Conservation (phyloP, 1,140 invertebrate genomes). For the Achroia grisella region DNA sequence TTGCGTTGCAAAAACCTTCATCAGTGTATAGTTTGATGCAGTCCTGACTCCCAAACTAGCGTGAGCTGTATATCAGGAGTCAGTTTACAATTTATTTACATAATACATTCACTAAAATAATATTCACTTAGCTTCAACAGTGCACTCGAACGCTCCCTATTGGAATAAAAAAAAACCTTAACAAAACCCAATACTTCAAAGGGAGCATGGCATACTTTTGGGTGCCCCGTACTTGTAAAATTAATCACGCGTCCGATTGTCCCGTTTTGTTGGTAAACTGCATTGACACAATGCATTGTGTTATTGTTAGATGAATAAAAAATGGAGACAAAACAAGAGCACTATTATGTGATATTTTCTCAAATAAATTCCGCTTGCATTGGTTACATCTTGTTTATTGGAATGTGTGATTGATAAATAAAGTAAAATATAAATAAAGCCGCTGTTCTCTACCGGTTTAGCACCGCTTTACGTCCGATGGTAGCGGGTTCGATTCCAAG, state of each 20-base stretch:
- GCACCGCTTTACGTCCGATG: too few species aligned
- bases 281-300: conserved; percentile 36
- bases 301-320: conserved; percentile 30
- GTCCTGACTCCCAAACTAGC: too few species aligned
- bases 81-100: too few species aligned
- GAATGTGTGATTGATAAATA: too few species aligned
- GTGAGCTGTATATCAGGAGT: too few species aligned
- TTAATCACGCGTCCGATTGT: conserved; percentile 47
- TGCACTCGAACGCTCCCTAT: background rate
- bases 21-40: too few species aligned
- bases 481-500: too few species aligned
- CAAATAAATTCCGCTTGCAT: conserved; percentile 29
- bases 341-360: conserved; percentile 18
- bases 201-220: conserved; percentile 28
- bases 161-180: background rate
- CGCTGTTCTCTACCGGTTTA: too few species aligned
- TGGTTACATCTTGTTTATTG: conserved; percentile 20
- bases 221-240: conserved; percentile 25
- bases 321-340: conserved; percentile 7
- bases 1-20: too few species aligned
- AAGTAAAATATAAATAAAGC: too few species aligned
- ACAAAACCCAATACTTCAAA: conserved; percentile 17
- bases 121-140: too few species aligned
- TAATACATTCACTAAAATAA: too few species aligned
- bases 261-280: conserved; percentile 53